Base-by-base conservation (phyloP, 2,113 vertebrate species). In the Phyllopteryx taeniolatus region DNA sequence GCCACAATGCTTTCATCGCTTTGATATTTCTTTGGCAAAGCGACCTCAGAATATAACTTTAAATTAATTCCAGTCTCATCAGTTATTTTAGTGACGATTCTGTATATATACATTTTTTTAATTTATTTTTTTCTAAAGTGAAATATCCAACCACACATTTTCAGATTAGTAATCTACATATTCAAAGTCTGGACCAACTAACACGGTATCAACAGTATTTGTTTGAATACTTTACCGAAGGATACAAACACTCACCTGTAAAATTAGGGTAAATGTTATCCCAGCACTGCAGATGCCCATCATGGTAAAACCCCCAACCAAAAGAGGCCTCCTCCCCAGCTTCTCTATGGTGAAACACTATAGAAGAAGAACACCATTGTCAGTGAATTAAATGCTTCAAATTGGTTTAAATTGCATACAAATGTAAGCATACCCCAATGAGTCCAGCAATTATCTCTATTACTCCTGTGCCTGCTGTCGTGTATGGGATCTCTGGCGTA, bases 271-370 rank as follows among this genome's bases (percentile, higher is more conserved):
- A 22, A 93, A 0, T 0, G 96, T 96, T 84, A 97, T 95, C 73
- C 95, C 95, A 19, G 93, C 89, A 0, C 86, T 94, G 91, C 94
- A 96, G 62, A 96, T 11, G 20, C 94, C 95, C 95, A 97, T 96
- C 72, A 92, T 76, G 2, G 87, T 85, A 85, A 97, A 97, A 0
- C 96, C 95, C 0, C 89, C 90, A 51, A 97, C 94, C 83, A 96
- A 88, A 33, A 97, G 92, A 4, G 94, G 94, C 68, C 95, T 92
- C 63, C 96, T 87, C 44, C 95, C 96, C 80, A 96, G 70, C 80
- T 89, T 94, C 87, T 97, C 96, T 0, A 97, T 95, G 46, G 94
- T 95, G 67, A 96, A 93, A 79, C 95, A 96, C 96, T 97, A 77
- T 22, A 67, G 67, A 74, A 76, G 10, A 74, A 76, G 10, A 42